These are phyloP conservation scores for Drosophila picticornis DNA, from an alignment of 2,888 invertebrate genomes.

Conservation along the genomic window DNA sequence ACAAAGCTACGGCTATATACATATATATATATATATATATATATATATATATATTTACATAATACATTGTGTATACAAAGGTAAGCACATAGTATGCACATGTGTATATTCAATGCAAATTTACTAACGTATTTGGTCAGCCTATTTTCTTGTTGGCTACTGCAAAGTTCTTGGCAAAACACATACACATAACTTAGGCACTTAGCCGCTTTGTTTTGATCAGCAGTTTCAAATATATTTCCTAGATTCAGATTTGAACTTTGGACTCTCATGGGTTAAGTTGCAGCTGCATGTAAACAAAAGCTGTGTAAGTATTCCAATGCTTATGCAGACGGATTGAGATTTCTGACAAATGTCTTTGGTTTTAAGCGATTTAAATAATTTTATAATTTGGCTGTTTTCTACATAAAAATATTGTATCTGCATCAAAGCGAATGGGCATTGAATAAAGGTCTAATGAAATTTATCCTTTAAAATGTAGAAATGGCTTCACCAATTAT, in stretches of 20 bases:
- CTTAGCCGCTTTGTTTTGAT: background rate
- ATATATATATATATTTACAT: background rate
- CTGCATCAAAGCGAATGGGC: background rate
- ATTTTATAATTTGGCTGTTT: background rate
- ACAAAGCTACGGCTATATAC: background rate
- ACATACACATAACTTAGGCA: background rate
- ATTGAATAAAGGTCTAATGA: background rate
- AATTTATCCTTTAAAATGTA: no score
- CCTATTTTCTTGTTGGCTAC: background rate
- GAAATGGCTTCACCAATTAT: background rate
- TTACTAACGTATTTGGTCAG: slow-evolving; percentile 2
- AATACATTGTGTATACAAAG: background rate
- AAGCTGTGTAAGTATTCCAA: background rate
- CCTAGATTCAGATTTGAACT: background rate
- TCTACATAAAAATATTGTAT: background rate
- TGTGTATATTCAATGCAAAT: background rate
- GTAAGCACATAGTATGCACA: background rate
- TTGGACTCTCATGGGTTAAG: background rate
- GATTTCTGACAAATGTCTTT: slow-evolving; percentile 1
- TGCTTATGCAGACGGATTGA: background rate
- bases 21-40: background rate
- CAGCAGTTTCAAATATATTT: background rate
- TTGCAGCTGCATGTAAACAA: background rate
- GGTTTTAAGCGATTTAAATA: background rate
- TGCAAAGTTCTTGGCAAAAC: slow-evolving; percentile 1